Conservation (phyloP, 2,113 vertebrate species). For the Ammodytes marinus region DNA sequence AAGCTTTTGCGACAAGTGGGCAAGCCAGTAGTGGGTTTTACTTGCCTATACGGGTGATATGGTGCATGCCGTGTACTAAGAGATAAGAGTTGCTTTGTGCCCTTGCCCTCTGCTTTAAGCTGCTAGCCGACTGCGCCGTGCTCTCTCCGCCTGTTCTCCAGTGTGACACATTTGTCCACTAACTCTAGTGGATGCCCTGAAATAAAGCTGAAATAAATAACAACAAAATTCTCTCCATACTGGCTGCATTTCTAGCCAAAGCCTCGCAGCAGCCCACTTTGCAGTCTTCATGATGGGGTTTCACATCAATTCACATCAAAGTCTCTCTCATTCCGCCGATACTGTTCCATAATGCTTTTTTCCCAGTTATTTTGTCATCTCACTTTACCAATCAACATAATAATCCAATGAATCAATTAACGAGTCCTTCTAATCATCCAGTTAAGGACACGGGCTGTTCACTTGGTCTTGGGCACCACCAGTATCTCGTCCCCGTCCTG, state of each 20-base stretch:
- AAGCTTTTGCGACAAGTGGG: conserved; percentile 20
- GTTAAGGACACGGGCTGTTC: conserved; percentile 51
- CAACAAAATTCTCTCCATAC: conserved; percentile 19
- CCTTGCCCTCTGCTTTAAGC: conserved; percentile 26
- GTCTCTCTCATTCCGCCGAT: conserved; percentile 8
- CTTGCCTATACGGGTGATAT: conserved; percentile 48
- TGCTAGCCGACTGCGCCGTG: conserved; percentile 17
- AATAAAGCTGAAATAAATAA: conserved; percentile 61
- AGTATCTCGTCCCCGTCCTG: conserved; percentile 95
- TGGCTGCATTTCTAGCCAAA: conserved; percentile 23
- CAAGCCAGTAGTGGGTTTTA: conserved; percentile 32
- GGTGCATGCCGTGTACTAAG: conserved; percentile 42
- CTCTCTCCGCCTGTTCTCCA: conserved; percentile 22
- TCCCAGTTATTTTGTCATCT: conserved; percentile 22
- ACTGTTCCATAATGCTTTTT: conserved; percentile 27
- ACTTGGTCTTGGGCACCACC: conserved; percentile 95
- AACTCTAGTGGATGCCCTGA: conserved; percentile 34
- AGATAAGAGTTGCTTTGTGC: conserved; percentile 41
- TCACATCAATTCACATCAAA: conserved; percentile 17
- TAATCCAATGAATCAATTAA: conserved; percentile 39
- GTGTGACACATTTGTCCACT: conserved; percentile 11
- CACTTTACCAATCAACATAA: conserved; percentile 49
- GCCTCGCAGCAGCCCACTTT: conserved; percentile 33
- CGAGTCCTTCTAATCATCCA: conserved; percentile 4
- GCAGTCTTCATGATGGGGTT: neutral